Conservation (phyloP, 2,888 invertebrate species). For the Pediacus dermestoides region DNA sequence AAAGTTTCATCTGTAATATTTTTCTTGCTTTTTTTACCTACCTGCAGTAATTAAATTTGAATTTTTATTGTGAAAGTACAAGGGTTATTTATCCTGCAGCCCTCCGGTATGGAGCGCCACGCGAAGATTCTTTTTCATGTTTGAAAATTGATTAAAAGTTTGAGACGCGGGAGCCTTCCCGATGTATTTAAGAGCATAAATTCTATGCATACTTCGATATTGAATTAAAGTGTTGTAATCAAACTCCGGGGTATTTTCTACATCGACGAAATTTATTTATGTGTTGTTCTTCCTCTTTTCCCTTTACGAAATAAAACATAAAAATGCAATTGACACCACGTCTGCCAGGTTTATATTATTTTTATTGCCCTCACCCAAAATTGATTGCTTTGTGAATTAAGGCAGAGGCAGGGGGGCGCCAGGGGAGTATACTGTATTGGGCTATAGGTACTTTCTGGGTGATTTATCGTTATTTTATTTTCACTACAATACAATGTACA, state of each 20-base stretch:
- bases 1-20: too few relatives aligned
- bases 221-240: constrained; percentile 50
- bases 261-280: constrained; percentile 43
- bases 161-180: constrained; percentile 48
- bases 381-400: constrained; percentile 44
- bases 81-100: too few relatives aligned
- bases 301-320: constrained; percentile 45
- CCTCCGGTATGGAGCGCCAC: too few relatives aligned
- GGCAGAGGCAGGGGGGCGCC: constrained; percentile 30
- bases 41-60: too few relatives aligned
- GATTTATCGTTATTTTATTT: constrained; percentile 44
- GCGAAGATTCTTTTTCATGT: constrained; percentile 47
- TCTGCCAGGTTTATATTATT: constrained; percentile 49
- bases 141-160: constrained; percentile 52
- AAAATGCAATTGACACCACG: constrained; percentile 50
- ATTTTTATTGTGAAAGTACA: too few relatives aligned
- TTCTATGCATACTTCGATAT: constrained; percentile 52
- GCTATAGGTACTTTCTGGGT: constrained; percentile 24
- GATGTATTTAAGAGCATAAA: constrained; percentile 51
- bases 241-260: constrained; percentile 36
- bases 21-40: too few relatives aligned
- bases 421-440: constrained; percentile 9
- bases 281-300: constrained; percentile 43
- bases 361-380: constrained; percentile 42
- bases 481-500: constrained; percentile 13